phyloP scores from a whole-genome alignment of 2,113 vertebrate species.

The Rhynchomys soricoides region DNA sequence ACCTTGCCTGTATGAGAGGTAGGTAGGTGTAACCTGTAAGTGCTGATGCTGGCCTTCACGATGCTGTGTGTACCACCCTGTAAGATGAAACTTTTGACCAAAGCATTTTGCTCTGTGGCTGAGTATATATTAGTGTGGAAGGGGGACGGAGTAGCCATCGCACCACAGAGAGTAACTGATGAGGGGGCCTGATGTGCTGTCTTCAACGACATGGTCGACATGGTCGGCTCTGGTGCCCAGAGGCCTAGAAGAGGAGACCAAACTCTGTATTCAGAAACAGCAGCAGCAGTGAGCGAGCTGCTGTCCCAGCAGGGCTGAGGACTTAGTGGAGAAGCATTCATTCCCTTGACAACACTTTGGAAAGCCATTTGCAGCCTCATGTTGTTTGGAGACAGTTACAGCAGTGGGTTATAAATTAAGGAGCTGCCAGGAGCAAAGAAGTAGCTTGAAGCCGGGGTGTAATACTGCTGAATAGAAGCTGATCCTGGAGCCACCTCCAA shows the following conservation, averaged over 20 bases:
- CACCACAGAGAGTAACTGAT: neutral
- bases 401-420: neutral
- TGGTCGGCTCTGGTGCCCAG: neutral
- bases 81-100: neutral
- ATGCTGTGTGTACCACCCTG: neutral
- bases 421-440: neutral
- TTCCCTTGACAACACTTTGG: conserved; percentile 61
- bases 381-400: conserved; percentile 33
- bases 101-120: neutral
- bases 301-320: conserved; percentile 45
- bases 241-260: conserved; percentile 1
- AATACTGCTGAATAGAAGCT: no score
- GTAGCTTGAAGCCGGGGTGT: neutral
- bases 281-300: conserved; percentile 42
- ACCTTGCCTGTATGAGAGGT: neutral
- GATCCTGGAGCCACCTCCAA: neutral
- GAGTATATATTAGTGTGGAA: neutral
- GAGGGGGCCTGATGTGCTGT: neutral
- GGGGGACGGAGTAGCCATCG: neutral
- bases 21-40: no score
- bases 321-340: conserved; percentile 39
- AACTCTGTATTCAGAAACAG: conserved; percentile 54
- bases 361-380: conserved; percentile 44
- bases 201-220: neutral
- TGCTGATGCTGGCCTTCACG: neutral